Evolutionary conservation across 2,888 invertebrate species (phyloP).

Genomic region (Limnephilus marmoratus): DNA sequence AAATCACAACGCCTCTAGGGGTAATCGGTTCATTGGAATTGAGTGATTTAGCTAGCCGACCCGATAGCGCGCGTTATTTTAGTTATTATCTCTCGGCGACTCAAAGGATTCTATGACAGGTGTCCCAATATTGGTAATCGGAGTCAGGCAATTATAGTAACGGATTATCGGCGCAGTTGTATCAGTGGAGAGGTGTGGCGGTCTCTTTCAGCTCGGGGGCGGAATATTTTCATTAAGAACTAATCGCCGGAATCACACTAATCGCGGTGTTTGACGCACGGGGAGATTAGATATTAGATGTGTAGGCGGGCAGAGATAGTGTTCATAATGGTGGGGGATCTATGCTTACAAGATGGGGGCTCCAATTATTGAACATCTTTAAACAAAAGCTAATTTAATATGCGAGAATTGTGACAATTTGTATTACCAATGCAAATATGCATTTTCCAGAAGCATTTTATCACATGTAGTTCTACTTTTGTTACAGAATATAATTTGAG

Average conservation of each 20-base stretch:
- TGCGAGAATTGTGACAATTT: too few relatives aligned
- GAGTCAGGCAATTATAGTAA: constrained; percentile 21
- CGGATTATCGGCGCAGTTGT: not conserved
- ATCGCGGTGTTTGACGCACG: not conserved
- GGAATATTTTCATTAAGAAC: constrained; percentile 7
- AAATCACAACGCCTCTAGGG: not conserved
- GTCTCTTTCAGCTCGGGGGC: not conserved
- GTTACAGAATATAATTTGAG: too few relatives aligned
- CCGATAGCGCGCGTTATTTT: not conserved
- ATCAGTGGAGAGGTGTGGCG: constrained; percentile 4
- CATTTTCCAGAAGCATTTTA: too few relatives aligned
- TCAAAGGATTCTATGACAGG: constrained; percentile 11
- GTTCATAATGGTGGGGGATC: not conserved
- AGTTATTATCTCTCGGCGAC: not conserved
- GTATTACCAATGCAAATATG: too few relatives aligned
- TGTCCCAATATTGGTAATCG: constrained; percentile 20
- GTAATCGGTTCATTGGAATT: not conserved
- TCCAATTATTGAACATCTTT: not conserved
- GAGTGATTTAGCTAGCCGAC: not conserved
- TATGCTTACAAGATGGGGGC: not conserved
- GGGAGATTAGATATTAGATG: not conserved
- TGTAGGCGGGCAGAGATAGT: not conserved
- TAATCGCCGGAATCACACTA: constrained; percentile 7
- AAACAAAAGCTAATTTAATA: not conserved
- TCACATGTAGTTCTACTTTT: too few relatives aligned